phyloP scores from a whole-genome alignment of 1,140 invertebrate genomes.

The Luehdorfia chinensis region DNA sequence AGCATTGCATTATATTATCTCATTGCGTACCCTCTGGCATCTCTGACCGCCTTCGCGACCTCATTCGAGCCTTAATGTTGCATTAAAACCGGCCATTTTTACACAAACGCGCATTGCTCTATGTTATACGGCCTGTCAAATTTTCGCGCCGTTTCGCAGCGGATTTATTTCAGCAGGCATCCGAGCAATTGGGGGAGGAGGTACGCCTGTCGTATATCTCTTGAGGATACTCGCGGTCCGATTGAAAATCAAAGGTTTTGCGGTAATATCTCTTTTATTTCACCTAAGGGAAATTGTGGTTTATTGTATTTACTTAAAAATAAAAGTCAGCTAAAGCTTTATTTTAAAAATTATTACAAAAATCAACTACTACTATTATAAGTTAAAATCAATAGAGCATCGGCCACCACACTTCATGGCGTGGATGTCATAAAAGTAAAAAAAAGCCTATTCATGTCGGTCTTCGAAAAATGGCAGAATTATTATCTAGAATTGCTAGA shows the following conservation, averaged over 20 bases:
- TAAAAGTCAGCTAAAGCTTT: no score
- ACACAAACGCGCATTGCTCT: constrained; percentile 7
- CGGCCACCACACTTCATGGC: no score
- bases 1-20: neutral
- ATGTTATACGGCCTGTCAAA: constrained; percentile 15
- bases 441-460: no score
- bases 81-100: constrained; percentile 10
- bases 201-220: constrained; percentile 7
- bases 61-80: constrained; percentile 5
- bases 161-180: constrained; percentile 1
- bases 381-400: no score
- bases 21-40: neutral
- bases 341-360: no score
- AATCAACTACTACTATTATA: no score
- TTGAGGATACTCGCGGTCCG: constrained; percentile 2
- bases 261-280: constrained; percentile 14
- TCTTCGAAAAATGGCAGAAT: no score
- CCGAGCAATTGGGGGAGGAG: neutral
- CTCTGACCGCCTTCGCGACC: neutral
- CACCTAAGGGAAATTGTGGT: constrained; percentile 13
- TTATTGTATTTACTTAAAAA: no score
- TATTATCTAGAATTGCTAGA: no score
- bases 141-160: constrained; percentile 11
- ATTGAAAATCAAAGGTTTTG: constrained; percentile 9
- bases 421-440: no score